Conservation (phyloP, 1,140 invertebrate species). For the Pantala flavescens region DNA sequence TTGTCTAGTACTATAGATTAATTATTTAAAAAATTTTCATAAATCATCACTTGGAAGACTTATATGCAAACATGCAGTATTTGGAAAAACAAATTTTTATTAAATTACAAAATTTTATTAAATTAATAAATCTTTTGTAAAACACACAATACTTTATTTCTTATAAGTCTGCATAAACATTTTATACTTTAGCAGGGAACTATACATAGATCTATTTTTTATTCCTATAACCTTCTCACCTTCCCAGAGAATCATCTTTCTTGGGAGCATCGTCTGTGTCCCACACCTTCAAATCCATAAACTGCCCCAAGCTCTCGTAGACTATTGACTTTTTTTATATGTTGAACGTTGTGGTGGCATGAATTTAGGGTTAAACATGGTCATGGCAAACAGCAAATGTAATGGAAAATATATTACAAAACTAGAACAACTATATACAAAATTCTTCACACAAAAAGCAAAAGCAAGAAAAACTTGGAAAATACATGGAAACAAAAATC, state of each 20-base stretch:
- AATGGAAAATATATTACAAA: conserved; percentile 20
- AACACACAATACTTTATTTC: too few species aligned
- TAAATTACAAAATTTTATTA: too few species aligned
- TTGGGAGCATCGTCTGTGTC: conserved; percentile 72
- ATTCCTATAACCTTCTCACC: conserved; percentile 43
- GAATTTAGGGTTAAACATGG: conserved; percentile 31
- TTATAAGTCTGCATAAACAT: too few species aligned
- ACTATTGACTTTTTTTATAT: conserved; percentile 31
- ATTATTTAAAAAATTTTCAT: too few species aligned
- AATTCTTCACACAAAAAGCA: conserved; percentile 13
- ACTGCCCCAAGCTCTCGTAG: conserved; percentile 53
- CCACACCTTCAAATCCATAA: conserved; percentile 62
- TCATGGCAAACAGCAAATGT: conserved; percentile 32
- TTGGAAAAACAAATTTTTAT: too few species aligned
- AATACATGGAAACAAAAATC: not conserved
- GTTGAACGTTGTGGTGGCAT: conserved; percentile 25
- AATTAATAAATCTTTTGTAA: too few species aligned
- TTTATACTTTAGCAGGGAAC: too few species aligned
- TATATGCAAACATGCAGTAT: too few species aligned
- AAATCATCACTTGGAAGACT: too few species aligned
- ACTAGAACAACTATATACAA: conserved; percentile 17
- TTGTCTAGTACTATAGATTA: too few species aligned
- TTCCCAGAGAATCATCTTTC: conserved; percentile 71
- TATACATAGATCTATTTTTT: not conserved
- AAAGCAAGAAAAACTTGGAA: not conserved